phyloP scores from a whole-genome alignment of 2,797 vertebrate genomes.

The Lepilemur ruficaudatus region DNA sequence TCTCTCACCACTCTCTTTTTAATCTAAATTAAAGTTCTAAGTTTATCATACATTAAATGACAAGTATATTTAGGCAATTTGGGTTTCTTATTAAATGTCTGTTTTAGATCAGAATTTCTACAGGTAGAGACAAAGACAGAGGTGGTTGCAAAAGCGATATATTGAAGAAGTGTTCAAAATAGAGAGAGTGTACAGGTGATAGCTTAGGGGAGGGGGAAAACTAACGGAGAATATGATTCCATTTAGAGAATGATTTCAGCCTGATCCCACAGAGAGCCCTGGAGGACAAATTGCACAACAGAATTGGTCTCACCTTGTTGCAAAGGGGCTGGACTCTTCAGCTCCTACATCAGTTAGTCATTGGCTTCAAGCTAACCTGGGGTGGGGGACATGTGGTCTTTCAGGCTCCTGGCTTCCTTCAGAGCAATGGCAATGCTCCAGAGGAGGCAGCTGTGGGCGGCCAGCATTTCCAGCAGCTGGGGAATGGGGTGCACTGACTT shows the following conservation, averaged over 20 bases:
- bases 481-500: background rate
- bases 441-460: background rate
- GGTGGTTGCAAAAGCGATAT: background rate
- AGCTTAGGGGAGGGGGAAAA: background rate
- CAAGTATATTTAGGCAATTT: background rate
- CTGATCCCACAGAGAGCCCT: background rate
- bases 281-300: background rate
- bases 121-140: background rate
- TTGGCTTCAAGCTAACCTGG: background rate
- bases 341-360: background rate
- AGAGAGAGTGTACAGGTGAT: background rate
- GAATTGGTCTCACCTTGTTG: background rate
- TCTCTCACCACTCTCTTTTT: background rate
- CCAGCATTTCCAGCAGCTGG: background rate
- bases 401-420: background rate
- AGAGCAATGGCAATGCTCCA: background rate
- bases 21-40: constrained; percentile 5
- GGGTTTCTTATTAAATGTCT: background rate
- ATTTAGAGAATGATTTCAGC: background rate
- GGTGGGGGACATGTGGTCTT: background rate
- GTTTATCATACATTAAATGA: background rate
- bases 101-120: background rate
- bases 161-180: background rate
- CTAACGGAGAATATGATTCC: background rate
- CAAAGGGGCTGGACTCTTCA: background rate